A percentile compares a stretch with the other conserved stretches of the same genome.
phyloP scores from a whole-genome alignment of 2,113 vertebrate species.

The Siphamia tubifer region DNA sequence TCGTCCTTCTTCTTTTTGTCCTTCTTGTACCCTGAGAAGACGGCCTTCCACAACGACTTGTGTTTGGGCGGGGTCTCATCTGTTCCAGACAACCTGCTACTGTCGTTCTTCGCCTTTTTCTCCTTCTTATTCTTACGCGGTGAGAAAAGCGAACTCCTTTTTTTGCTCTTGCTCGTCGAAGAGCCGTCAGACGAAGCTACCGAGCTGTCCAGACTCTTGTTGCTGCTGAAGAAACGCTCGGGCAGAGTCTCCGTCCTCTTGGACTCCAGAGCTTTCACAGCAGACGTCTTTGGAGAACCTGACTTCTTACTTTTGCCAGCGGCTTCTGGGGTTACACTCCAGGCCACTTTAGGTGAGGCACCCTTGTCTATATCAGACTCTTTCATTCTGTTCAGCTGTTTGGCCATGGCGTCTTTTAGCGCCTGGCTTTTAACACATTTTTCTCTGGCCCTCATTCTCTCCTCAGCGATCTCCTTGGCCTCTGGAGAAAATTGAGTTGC shows the following conservation, averaged over 20 bases:
- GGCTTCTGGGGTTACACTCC: conserved; percentile 49
- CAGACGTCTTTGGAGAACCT: conserved; percentile 70
- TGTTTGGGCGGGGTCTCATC: conserved; percentile 87
- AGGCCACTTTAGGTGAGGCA: conserved; percentile 69
- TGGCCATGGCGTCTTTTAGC: conserved; percentile 93
- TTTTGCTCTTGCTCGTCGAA: conserved; percentile 88
- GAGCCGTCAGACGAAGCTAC: conserved; percentile 91
- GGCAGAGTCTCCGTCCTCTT: conserved; percentile 75
- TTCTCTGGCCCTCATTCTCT: conserved; percentile 92
- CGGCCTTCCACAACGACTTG: conserved; percentile 93
- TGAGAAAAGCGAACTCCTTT: conserved; percentile 93
- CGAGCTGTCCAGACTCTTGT: conserved; percentile 86
- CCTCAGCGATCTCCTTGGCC: conserved; percentile 93
- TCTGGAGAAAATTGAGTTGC: conserved; percentile 85
- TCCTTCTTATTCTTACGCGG: conserved; percentile 96
- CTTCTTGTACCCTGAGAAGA: conserved; percentile 96
- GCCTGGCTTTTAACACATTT: conserved; percentile 94
- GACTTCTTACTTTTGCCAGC: conserved; percentile 73
- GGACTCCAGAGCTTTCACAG: conserved; percentile 77
- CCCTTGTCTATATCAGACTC: conserved; percentile 78
- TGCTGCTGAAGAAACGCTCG: conserved; percentile 83
- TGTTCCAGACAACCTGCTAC: conserved; percentile 73
- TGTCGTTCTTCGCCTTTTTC: conserved; percentile 91
- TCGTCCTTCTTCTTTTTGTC: conserved; percentile 97
- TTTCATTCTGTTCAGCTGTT: conserved; percentile 91